Evolutionary conservation across 1,140 invertebrate genomes (phyloP).

Genomic region (Hycleus cichorii): DNA sequence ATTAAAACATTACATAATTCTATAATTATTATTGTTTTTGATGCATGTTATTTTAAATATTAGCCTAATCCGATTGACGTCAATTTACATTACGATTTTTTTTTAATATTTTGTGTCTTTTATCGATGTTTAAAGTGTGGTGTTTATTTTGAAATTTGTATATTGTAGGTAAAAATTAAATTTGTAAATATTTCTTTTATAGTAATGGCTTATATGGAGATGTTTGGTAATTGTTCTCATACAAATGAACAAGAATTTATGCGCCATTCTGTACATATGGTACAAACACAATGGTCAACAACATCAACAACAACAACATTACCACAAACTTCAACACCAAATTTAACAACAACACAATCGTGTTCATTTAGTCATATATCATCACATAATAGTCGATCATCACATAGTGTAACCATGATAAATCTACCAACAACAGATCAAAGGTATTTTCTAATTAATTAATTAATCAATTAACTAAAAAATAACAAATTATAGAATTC

Average conservation of each 20-base stretch:
- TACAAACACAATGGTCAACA: slow-evolving; percentile 50
- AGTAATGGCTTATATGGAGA: slow-evolving; percentile 96
- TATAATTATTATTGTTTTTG: too few species aligned
- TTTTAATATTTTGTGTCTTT: not conserved
- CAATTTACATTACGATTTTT: not conserved
- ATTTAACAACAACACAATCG: slow-evolving; percentile 49
- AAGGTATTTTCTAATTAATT: slow-evolving; percentile 11
- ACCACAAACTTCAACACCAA: slow-evolving; percentile 25
- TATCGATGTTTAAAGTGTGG: too few species aligned
- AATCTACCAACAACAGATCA: slow-evolving; percentile 12
- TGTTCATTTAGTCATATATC: slow-evolving; percentile 48
- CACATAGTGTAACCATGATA: slow-evolving; percentile 21
- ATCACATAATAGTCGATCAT: slow-evolving; percentile 34
- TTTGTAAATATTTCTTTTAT: slow-evolving; percentile 34
- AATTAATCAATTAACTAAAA: not conserved
- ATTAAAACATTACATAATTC: too few species aligned
- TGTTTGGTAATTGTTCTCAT: slow-evolving; percentile 83
- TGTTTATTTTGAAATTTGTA: not conserved
- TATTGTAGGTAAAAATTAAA: slow-evolving; percentile 14
- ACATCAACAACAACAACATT: slow-evolving; percentile 5
- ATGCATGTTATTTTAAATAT: too few species aligned
- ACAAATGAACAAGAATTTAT: slow-evolving; percentile 65
- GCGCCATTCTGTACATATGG: slow-evolving; percentile 73
- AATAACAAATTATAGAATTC: slow-evolving; percentile 17
- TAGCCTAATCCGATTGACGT: not conserved